Evolutionary conservation across 2,888 invertebrate species (phyloP).

Genomic region (Tipula lateralis): DNA sequence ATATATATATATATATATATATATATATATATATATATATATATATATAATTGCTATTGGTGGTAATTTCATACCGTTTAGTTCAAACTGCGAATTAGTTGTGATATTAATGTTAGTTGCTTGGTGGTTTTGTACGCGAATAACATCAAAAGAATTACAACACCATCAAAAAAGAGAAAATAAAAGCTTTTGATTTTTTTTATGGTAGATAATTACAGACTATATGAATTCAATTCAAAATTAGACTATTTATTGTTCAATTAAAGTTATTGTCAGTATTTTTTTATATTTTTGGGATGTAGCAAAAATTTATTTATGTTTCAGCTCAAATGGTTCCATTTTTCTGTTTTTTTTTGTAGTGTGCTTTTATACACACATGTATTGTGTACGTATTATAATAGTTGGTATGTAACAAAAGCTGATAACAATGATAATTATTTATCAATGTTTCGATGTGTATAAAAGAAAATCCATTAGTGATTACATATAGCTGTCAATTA

Average conservation of each 20-base stretch:
- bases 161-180: background rate
- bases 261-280: slow-evolving; percentile 24
- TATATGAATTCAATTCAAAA: slow-evolving; percentile 14
- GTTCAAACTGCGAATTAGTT: background rate
- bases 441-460: background rate
- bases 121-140: background rate
- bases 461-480: background rate
- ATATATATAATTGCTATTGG: background rate
- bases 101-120: background rate
- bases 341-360: background rate
- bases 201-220: background rate
- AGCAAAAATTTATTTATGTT: background rate
- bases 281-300: background rate
- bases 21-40: background rate
- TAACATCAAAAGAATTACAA: background rate
- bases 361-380: background rate
- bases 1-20: background rate
- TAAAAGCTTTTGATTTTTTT: background rate
- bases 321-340: background rate
- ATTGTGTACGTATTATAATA: no score
- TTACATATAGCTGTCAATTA: background rate
- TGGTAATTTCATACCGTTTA: background rate
- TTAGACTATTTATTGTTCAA: slow-evolving; percentile 24
- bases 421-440: background rate
- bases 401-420: background rate